A percentile compares a stretch with the other conserved stretches of the same genome.
Conservation (phyloP, 2,888 invertebrate species). For the Polydrusus tereticollis region DNA sequence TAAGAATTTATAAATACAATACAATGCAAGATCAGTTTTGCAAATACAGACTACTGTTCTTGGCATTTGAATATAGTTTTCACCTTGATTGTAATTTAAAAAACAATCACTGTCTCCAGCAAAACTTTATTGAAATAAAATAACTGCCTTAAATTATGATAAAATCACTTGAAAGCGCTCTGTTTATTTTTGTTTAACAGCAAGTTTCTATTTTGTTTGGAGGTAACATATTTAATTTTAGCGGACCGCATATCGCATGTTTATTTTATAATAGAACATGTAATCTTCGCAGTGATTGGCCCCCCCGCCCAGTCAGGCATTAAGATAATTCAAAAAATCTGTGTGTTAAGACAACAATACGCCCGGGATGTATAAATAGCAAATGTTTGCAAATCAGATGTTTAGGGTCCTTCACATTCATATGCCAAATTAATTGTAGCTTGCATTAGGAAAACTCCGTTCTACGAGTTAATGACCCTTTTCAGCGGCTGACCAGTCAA, state of each 20-base stretch:
- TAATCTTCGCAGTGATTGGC: too few relatives aligned
- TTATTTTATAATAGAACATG: too few relatives aligned
- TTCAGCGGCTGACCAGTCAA: not conserved
- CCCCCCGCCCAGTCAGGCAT: too few relatives aligned
- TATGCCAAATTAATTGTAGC: constrained; percentile 1
- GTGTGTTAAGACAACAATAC: not conserved
- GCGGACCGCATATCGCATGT: too few relatives aligned
- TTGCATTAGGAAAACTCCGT: not conserved
- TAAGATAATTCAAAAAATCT: not conserved
- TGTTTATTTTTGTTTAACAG: not conserved
- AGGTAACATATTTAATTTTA: too few relatives aligned
- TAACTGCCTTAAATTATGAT: not conserved
- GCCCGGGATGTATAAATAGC: constrained; percentile 9
- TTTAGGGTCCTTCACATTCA: not conserved
- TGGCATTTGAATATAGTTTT: not conserved
- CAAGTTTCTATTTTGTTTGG: too few relatives aligned
- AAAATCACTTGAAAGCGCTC: not conserved
- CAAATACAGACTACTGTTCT: not conserved
- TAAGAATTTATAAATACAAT: too few relatives aligned
- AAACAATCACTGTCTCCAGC: not conserved
- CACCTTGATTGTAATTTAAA: not conserved
- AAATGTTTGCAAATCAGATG: not conserved
- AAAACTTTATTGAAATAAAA: not conserved
- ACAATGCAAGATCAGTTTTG: too few relatives aligned
- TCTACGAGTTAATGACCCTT: not conserved